A percentile compares a stretch with the other conserved stretches of the same genome.
Conservation (phyloP, 1,140 invertebrate genomes). For the Drosophila azteca region DNA sequence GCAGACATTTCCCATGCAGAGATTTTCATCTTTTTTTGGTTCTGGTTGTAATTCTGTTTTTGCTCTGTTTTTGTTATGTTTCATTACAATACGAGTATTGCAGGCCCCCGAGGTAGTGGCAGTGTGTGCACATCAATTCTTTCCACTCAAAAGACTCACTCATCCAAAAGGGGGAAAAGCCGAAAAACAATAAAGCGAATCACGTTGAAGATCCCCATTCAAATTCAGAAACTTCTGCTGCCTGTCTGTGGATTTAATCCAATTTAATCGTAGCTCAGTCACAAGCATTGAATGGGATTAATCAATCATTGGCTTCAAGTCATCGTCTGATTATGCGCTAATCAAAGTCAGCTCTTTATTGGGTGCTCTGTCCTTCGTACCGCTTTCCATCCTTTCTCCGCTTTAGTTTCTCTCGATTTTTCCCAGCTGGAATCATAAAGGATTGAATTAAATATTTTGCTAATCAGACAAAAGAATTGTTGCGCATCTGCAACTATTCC, state of each 20-base stretch:
- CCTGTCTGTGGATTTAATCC: constrained; percentile 45
- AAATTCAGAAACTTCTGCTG: constrained; percentile 31
- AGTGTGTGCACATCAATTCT: constrained; percentile 49
- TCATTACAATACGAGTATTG: too few species aligned
- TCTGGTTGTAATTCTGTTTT: constrained; percentile 5
- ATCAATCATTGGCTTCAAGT: constrained; percentile 49
- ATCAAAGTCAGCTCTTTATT: constrained; percentile 42
- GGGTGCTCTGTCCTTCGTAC: constrained; percentile 28
- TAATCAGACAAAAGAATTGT: constrained; percentile 58
- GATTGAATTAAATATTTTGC: constrained; percentile 63
- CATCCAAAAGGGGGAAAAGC: constrained; percentile 8
- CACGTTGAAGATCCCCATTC: constrained; percentile 28
- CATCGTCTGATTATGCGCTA: constrained; percentile 41
- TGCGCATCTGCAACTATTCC: constrained; percentile 46
- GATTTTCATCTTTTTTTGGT: constrained; percentile 22
- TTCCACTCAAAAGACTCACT: constrained; percentile 23
- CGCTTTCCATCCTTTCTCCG: constrained; percentile 30
- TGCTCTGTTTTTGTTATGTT: constrained; percentile 47
- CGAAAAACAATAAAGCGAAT: constrained; percentile 3
- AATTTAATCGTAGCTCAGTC: constrained; percentile 60
- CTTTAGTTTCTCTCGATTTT: constrained; percentile 22
- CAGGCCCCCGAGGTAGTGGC: constrained; percentile 11
- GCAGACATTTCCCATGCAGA: constrained; percentile 35
- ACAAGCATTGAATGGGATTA: constrained; percentile 49
- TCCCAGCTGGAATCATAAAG: constrained; percentile 47